These are phyloP conservation scores for Cyanocitta stelleri DNA, from an alignment of 2,113 vertebrate genomes.

Conservation along the genomic window DNA sequence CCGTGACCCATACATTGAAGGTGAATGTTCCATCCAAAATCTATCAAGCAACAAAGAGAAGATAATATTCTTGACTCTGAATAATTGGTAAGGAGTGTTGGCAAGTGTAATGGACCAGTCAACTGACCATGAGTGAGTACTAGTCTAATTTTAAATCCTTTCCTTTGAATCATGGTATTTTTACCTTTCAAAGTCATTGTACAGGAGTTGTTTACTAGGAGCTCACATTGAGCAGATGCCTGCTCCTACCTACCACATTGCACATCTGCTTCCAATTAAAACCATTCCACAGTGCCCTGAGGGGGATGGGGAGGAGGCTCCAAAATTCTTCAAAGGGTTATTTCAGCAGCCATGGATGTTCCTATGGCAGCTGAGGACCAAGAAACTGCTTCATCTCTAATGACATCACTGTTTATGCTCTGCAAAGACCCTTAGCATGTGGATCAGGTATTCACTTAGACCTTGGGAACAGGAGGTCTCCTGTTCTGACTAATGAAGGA, in stretches of 20 bases:
- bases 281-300: neutral
- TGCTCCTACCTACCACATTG: conserved; percentile 25
- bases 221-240: neutral
- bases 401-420: neutral
- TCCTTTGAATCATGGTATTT: neutral
- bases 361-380: neutral
- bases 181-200: neutral
- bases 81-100: neutral
- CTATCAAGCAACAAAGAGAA: neutral
- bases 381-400: neutral
- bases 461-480: neutral
- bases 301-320: neutral
- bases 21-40: neutral
- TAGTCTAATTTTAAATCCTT: neutral
- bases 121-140: neutral
- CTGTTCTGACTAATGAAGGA: neutral
- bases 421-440: neutral
- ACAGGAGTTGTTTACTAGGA: neutral
- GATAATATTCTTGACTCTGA: neutral
- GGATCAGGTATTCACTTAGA: neutral
- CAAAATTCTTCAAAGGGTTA: neutral
- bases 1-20: neutral
- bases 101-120: neutral
- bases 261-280: conserved; percentile 52
- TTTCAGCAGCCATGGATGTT: neutral